These are phyloP conservation scores for Hydrolagus affinis DNA, from an alignment of 2,113 vertebrate species.

Conservation along the genomic window DNA sequence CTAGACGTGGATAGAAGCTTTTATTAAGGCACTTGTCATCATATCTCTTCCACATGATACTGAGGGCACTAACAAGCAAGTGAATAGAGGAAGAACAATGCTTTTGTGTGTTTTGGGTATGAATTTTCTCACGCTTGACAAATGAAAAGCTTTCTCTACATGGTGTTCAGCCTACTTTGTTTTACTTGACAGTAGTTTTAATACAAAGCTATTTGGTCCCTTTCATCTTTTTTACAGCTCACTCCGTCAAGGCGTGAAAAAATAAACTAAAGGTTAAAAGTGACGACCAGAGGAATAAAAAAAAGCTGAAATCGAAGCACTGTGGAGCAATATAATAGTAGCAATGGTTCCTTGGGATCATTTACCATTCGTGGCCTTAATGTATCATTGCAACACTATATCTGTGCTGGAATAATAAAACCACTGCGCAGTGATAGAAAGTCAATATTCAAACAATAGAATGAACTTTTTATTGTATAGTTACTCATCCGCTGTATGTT, in stretches of 20 bases:
- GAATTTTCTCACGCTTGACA: conserved; percentile 32
- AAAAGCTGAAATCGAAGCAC: background rate
- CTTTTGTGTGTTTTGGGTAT: conserved; percentile 22
- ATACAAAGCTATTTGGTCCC: conserved; percentile 22
- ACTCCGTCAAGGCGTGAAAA: background rate
- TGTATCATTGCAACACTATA: background rate
- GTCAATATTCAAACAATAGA: background rate
- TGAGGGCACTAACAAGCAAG: background rate
- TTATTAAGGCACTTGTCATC: conserved; percentile 41
- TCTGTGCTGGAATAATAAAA: conserved; percentile 3
- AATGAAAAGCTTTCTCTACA: conserved; percentile 16
- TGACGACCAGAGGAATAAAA: conserved; percentile 14
- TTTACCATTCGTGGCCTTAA: background rate
- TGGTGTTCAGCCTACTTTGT: conserved; percentile 26
- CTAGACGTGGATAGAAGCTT: conserved; percentile 37
- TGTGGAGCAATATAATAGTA: background rate
- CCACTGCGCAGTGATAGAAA: background rate
- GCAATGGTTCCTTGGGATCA: background rate
- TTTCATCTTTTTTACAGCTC: conserved; percentile 30
- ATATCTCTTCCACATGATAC: conserved; percentile 33
- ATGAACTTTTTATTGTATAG: background rate
- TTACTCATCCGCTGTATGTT: too few species aligned
- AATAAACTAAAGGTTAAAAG: conserved; percentile 22
- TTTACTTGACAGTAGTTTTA: conserved; percentile 20
- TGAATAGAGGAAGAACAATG: conserved; percentile 31